Evolutionary conservation across 1,140 invertebrate genomes (phyloP).

Genomic region (Drosophila funebris): DNA sequence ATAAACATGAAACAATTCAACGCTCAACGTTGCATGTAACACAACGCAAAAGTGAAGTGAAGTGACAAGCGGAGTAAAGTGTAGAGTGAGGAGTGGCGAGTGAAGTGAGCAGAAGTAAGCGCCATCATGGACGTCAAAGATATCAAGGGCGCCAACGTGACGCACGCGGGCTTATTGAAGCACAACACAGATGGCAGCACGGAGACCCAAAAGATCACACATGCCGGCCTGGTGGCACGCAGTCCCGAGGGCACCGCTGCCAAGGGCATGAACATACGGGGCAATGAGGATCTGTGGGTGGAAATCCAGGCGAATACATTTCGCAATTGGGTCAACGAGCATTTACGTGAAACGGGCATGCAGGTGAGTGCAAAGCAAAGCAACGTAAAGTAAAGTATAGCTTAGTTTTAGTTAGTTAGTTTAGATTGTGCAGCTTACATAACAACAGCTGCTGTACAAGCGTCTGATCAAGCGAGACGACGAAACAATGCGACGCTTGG

Average conservation of each 20-base stretch:
- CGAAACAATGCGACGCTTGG: slow-evolving; percentile 21
- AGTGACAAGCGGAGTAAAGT: slow-evolving; percentile 26
- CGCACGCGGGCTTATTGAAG: slow-evolving; percentile 81
- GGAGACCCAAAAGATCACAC: slow-evolving; percentile 85
- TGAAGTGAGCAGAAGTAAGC: slow-evolving; percentile 10
- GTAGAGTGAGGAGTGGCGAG: slow-evolving; percentile 38
- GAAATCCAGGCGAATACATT: slow-evolving; percentile 99
- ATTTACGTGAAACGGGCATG: slow-evolving; percentile 89
- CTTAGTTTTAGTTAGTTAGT: too few relatives aligned
- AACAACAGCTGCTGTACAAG: slow-evolving; percentile 15
- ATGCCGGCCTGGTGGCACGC: slow-evolving; percentile 91
- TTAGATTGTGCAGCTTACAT: too few relatives aligned
- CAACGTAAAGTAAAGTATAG: too few relatives aligned
- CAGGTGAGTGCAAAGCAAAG: slow-evolving; percentile 84
- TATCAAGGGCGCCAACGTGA: slow-evolving; percentile 83
- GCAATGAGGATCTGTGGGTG: slow-evolving; percentile 97
- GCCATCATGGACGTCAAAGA: slow-evolving; percentile 82
- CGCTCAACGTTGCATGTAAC: slow-evolving; percentile 25
- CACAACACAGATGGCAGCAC: slow-evolving; percentile 82
- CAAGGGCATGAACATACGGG: slow-evolving; percentile 96
- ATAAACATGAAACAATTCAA: slow-evolving; percentile 52
- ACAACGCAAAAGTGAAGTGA: slow-evolving; percentile 26
- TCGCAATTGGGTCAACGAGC: slow-evolving; percentile 99
- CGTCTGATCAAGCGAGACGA: slow-evolving; percentile 25
- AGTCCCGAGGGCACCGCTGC: slow-evolving; percentile 96